Conservation (phyloP, 2,888 invertebrate species). For the Alentia gelatinosa region DNA sequence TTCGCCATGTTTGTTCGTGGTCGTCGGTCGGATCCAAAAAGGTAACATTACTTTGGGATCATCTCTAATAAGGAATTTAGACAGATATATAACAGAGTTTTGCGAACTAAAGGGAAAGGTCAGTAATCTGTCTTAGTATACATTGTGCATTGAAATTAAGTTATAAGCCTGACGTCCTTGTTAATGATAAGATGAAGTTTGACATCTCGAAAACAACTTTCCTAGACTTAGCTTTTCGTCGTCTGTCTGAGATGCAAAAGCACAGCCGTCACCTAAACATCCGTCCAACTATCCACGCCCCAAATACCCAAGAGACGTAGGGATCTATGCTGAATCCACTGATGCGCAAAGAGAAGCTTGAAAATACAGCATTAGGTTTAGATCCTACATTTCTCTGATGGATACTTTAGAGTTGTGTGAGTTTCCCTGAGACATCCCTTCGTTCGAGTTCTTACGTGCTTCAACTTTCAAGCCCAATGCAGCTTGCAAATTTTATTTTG, state of each 20-base stretch:
- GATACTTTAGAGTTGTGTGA: too few relatives aligned
- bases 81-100: neutral
- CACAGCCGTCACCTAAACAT: neutral
- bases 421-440: too few relatives aligned
- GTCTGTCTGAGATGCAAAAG: neutral
- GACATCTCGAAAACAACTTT: constrained; percentile 28
- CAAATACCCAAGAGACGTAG: neutral
- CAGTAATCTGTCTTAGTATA: too few relatives aligned
- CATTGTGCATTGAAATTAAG: neutral
- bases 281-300: neutral
- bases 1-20: constrained; percentile 29
- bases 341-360: too few relatives aligned
- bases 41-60: neutral
- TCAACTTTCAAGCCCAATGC: too few relatives aligned
- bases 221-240: neutral
- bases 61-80: neutral
- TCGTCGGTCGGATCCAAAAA: neutral
- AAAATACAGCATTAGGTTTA: too few relatives aligned
- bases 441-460: too few relatives aligned
- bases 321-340: too few relatives aligned
- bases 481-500: too few relatives aligned
- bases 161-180: neutral
- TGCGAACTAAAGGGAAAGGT: too few relatives aligned
- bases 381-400: too few relatives aligned
- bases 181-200: neutral